Percentiles rank a stretch among this genome's conserved stretches.
Conservation (phyloP, 1,140 invertebrate genomes). For the Lithobius niger region DNA sequence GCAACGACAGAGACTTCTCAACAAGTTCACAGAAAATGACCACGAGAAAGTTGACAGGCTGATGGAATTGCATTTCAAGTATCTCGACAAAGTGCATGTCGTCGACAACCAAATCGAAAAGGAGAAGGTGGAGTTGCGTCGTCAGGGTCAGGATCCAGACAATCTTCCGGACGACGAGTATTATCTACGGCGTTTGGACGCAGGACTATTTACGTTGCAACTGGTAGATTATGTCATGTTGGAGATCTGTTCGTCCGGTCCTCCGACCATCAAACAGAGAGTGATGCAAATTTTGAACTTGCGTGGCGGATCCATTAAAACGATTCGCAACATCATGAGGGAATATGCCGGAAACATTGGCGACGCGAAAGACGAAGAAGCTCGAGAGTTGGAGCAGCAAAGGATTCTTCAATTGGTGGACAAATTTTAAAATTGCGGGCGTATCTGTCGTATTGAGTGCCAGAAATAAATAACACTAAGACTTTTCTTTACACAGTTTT, state of each 20-base stretch:
- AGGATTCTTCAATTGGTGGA: slow-evolving; percentile 84
- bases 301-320: slow-evolving; percentile 77
- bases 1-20: slow-evolving; percentile 74
- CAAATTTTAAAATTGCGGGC: slow-evolving; percentile 81
- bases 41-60: slow-evolving; percentile 95
- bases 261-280: slow-evolving; percentile 58
- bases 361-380: slow-evolving; percentile 66
- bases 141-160: slow-evolving; percentile 40
- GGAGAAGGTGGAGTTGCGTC: no score
- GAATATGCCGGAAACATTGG: slow-evolving; percentile 93
- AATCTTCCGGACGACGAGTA: slow-evolving; percentile 59
- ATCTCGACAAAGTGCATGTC: slow-evolving; percentile 80
- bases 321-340: slow-evolving; percentile 88
- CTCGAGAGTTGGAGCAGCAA: slow-evolving; percentile 75
- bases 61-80: slow-evolving; percentile 94
- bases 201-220: slow-evolving; percentile 90
- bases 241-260: slow-evolving; percentile 66
- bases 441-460: no score
- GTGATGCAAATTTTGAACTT: slow-evolving; percentile 80
- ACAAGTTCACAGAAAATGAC: slow-evolving; percentile 97
- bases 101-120: slow-evolving; percentile 62
- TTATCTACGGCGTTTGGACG: slow-evolving; percentile 77
- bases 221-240: slow-evolving; percentile 90
- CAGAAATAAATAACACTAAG: no score
- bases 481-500: no score